Percentiles rank a stretch among this genome's conserved stretches.
Conservation (phyloP, 2,888 invertebrate genomes). For the Empis livida region DNA sequence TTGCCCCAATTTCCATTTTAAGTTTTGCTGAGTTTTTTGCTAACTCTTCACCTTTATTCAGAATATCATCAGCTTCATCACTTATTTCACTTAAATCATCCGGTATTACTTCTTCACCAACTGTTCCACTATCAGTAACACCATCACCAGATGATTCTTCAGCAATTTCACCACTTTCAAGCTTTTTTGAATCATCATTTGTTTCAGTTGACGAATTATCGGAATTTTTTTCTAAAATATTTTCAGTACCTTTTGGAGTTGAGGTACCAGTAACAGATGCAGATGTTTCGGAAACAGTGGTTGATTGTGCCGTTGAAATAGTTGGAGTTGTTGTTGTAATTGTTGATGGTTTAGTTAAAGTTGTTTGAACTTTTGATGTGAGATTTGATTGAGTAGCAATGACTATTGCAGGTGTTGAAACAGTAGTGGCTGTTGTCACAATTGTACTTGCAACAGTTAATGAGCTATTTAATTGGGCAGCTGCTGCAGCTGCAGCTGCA, state of each 20-base stretch:
- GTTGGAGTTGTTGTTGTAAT: too few species aligned
- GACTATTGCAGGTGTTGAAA: neutral
- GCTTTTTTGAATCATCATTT: too few species aligned
- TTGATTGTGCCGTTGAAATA: too few species aligned
- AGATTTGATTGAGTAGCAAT: neutral
- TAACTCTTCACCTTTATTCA: constrained; percentile 57
- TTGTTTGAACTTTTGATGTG: too few species aligned
- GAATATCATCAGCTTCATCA: constrained; percentile 78
- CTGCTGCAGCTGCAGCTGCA: constrained; percentile 1
- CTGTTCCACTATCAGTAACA: neutral
- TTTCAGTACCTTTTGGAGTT: too few species aligned
- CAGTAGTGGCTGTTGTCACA: neutral
- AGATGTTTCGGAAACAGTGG: too few species aligned
- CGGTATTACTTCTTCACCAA: constrained; percentile 15
- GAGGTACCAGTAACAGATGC: too few species aligned
- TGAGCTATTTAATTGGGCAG: neutral
- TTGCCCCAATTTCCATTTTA: constrained; percentile 15
- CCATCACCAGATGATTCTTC: neutral
- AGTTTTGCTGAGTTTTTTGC: constrained; percentile 11
- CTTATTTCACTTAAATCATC: constrained; percentile 71
- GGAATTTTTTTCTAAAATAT: too few species aligned
- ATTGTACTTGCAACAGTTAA: neutral
- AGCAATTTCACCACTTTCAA: too few species aligned
- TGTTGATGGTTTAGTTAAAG: too few species aligned
- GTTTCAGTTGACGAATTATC: too few species aligned